These are phyloP conservation scores for Aplochiton taeniatus DNA, from an alignment of 2,797 vertebrate species.

Conservation along the genomic window DNA sequence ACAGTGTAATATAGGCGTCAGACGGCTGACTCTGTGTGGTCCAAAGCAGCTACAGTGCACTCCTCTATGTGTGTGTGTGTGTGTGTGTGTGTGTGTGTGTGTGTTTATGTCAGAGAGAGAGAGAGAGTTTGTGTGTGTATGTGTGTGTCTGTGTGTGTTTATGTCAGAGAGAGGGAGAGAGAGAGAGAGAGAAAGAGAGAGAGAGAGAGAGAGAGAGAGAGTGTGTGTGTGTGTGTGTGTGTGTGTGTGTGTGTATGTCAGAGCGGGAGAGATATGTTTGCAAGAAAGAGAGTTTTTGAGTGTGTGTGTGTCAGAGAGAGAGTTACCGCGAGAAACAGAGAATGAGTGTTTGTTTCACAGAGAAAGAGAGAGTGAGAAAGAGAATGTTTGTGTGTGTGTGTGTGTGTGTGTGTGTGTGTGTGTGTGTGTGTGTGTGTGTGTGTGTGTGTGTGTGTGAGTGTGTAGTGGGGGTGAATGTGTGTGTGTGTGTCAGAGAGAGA, in stretches of 20 bases:
- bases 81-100: too few relatives aligned
- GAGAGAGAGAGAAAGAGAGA: not conserved
- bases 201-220: not conserved
- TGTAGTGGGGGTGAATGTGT: too few relatives aligned
- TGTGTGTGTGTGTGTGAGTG: constrained; percentile 12
- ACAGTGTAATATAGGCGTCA: constrained; percentile 52
- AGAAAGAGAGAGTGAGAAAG: not conserved
- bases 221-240: not conserved
- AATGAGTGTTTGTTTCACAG: constrained; percentile 15
- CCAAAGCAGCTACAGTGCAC: constrained; percentile 23
- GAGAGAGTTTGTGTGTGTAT: too few relatives aligned
- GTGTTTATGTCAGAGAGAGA: too few relatives aligned
- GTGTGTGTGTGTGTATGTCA: constrained; percentile 12
- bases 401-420: constrained; percentile 15
- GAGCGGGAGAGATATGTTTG: too few relatives aligned
- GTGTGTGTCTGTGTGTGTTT: constrained; percentile 4
- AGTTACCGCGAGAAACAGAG: constrained; percentile 15
- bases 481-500: constrained; percentile 6
- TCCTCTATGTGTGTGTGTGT: not conserved
- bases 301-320: not conserved
- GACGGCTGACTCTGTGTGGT: constrained; percentile 77
- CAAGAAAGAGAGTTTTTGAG: too few relatives aligned
- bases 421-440: not conserved
- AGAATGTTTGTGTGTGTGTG: not conserved
- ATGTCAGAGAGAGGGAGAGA: not conserved